Evolutionary conservation across 2,797 vertebrate species (phyloP).

Genomic region (Salarias fasciatus): DNA sequence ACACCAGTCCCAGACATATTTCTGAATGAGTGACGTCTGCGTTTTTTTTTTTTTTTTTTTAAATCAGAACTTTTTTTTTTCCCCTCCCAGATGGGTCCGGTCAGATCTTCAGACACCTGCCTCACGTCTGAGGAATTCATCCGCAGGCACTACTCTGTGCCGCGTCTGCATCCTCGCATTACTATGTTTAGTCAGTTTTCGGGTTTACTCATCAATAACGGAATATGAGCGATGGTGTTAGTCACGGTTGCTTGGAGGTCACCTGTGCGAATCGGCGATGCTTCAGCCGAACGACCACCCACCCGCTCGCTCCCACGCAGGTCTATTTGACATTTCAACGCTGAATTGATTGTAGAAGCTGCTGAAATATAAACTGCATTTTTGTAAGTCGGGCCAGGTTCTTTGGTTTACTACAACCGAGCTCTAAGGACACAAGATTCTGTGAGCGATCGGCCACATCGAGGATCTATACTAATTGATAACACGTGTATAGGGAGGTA

Average conservation of each 20-base stretch:
- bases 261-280: conserved; percentile 20
- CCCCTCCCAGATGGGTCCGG: conserved; percentile 32
- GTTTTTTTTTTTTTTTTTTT: conserved; percentile 22
- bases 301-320: conserved; percentile 11
- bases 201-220: conserved; percentile 22
- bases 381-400: conserved; percentile 38
- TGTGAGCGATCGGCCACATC: conserved; percentile 41
- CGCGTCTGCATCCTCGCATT: conserved; percentile 40
- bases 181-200: neutral
- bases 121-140: conserved; percentile 70
- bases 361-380: conserved; percentile 58
- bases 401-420: conserved; percentile 41
- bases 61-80: too few relatives aligned
- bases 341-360: conserved; percentile 48
- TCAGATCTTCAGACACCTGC: conserved; percentile 59
- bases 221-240: conserved; percentile 12
- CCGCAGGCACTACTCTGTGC: conserved; percentile 37
- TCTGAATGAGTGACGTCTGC: conserved; percentile 73
- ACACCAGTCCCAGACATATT: conserved; percentile 68
- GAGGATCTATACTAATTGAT: conserved; percentile 70
- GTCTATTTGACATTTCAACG: conserved; percentile 49
- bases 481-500: conserved; percentile 69
- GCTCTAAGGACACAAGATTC: conserved; percentile 31
- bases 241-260: conserved; percentile 11
- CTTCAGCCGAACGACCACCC: conserved; percentile 37